Evolutionary conservation across 2,797 vertebrate genomes (phyloP).

Genomic region (Scomberomorus guttatus): DNA sequence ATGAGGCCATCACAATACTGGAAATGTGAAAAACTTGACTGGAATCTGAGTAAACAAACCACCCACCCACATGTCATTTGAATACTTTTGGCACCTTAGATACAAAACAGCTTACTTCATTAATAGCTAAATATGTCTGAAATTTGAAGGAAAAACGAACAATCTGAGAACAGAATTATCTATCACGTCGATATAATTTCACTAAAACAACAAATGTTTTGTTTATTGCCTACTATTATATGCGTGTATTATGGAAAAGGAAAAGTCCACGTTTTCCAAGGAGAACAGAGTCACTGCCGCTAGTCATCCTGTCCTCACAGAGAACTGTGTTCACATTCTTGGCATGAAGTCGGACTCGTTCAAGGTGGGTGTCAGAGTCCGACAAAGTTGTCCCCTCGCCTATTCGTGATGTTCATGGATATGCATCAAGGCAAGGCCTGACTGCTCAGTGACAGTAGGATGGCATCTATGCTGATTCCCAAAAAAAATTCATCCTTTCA

Average conservation of each 20-base stretch:
- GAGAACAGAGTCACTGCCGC: constrained; percentile 45
- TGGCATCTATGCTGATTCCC: constrained; percentile 35
- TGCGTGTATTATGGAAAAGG: constrained; percentile 1
- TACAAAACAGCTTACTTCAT: not conserved
- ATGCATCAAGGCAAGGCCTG: constrained; percentile 45
- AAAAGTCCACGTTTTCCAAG: constrained; percentile 23
- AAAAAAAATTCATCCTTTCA: not conserved
- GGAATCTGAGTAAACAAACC: constrained; percentile 21
- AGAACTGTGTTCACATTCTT: constrained; percentile 53
- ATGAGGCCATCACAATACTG: constrained; percentile 7
- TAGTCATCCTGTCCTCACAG: constrained; percentile 58
- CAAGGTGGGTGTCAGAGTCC: constrained; percentile 55
- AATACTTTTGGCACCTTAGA: constrained; percentile 1
- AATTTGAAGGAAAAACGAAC: not conserved
- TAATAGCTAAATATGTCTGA: not conserved
- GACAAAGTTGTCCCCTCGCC: constrained; percentile 45
- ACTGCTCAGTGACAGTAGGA: constrained; percentile 29
- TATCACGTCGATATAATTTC: not conserved
- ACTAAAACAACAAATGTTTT: not conserved
- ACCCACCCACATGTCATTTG: not conserved
- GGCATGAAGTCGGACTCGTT: constrained; percentile 67
- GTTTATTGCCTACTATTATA: not conserved
- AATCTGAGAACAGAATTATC: not conserved
- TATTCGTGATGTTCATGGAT: constrained; percentile 53
- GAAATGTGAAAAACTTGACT: not conserved